Evolutionary conservation across 1,140 invertebrate genomes (phyloP).

Genomic region (Diuraphis noxia): DNA sequence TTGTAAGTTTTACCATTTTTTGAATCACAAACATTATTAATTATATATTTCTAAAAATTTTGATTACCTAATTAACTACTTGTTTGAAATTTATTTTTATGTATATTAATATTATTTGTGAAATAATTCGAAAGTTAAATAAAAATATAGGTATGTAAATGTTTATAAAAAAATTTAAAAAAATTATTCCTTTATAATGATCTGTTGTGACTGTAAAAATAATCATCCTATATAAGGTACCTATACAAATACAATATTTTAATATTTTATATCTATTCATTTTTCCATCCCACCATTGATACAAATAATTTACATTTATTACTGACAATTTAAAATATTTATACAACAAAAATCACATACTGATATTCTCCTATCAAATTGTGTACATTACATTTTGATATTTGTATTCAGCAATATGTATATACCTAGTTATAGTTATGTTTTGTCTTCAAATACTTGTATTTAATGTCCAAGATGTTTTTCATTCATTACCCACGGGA

Average conservation of each 20-base stretch:
- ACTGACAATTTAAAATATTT: neutral
- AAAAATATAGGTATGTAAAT: too few species aligned
- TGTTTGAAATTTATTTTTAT: neutral
- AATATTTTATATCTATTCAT: neutral
- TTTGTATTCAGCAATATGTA: neutral
- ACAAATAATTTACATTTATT: neutral
- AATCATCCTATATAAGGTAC: neutral
- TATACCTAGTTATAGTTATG: neutral
- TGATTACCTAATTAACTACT: too few species aligned
- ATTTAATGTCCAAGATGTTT: neutral
- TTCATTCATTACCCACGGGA: neutral
- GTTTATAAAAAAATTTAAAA: neutral
- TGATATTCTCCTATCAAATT: neutral
- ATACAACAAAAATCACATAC: neutral
- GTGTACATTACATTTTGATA: neutral
- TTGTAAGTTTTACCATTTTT: too few species aligned
- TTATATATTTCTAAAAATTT: neutral
- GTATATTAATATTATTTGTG: neutral
- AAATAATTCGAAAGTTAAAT: neutral
- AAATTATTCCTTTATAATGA: neutral
- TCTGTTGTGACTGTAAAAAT: neutral
- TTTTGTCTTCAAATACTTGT: neutral
- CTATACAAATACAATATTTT: too few species aligned
- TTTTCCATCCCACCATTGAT: neutral
- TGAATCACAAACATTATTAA: too few species aligned